These are phyloP conservation scores for Bos taurus DNA, from an alignment of 2,113 vertebrate genomes.

Conservation along the genomic window ARS-UCD2.0 NC_037330.1:94831001-94831500, in stretches of 20 bases:
- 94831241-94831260: background rate
- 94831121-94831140: background rate
- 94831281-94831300: background rate
- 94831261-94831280: background rate
- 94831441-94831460: background rate
- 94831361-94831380: background rate
- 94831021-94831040: background rate
- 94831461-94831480: background rate
- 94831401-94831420: background rate
- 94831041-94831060: background rate
- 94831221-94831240: background rate
- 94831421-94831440: background rate
- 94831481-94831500: background rate
- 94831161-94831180: background rate
- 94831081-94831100: background rate
- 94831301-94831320: background rate
- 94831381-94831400: background rate
- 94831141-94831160: background rate
- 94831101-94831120: background rate
- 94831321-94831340: background rate
- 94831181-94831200: background rate
- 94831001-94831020: background rate
- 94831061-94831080: background rate
- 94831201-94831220: background rate
- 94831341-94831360: slow-evolving; percentile 7